Evolutionary conservation across 2,797 vertebrate species (phyloP), one percentile per base, ranked within the genome.

Genomic region (Halcyon badia): DNA sequence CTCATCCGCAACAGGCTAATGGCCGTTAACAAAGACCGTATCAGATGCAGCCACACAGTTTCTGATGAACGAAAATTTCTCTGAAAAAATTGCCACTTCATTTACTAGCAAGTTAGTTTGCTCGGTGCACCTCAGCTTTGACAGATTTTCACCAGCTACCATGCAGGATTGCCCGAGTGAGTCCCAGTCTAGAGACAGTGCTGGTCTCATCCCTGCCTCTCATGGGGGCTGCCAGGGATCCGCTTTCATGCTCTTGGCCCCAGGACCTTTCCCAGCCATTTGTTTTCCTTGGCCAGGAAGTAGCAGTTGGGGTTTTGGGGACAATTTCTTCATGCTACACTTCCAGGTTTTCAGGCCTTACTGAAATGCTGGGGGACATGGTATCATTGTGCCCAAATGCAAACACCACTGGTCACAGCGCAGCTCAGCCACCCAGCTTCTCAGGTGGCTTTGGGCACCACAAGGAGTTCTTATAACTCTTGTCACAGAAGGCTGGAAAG

Each of bases 31-130:
- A 69, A 83, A 62, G 58, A 48, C 65, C 19, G 1, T 83, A 94
- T 95, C 87, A 96, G 94, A 96, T 94, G 89, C 72, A 92, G 37
- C 79, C 28, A 1, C 81, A n/a, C n/a, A 48, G 70, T 72, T 96
- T 93, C 88, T 93, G 92, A 87, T 84, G 80, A 96, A 85, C 1
- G 8, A 83, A 90, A 76, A 83, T 93, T 80, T 79, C 65, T 37
- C 90, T 93, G 92, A 90, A 93, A 94, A 88, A 86, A 72, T 25
- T 28, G 80, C 85, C 94, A 89, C 57, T 83, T 87, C 56, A 71
- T 91, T 95, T 96, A 71, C 87, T 30, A 52, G 71, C 0, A 7
- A 77, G 52, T 49, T 89, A 35, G 57, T 94, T 73, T 73, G 56
- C 89, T 91, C 60, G 78, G 51, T 0, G 3, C 64, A 37, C 28